A percentile compares a stretch with the other conserved stretches of the same genome.
phyloP scores from a whole-genome alignment of 2,888 invertebrate species.

The Osmoderma eremita region DNA sequence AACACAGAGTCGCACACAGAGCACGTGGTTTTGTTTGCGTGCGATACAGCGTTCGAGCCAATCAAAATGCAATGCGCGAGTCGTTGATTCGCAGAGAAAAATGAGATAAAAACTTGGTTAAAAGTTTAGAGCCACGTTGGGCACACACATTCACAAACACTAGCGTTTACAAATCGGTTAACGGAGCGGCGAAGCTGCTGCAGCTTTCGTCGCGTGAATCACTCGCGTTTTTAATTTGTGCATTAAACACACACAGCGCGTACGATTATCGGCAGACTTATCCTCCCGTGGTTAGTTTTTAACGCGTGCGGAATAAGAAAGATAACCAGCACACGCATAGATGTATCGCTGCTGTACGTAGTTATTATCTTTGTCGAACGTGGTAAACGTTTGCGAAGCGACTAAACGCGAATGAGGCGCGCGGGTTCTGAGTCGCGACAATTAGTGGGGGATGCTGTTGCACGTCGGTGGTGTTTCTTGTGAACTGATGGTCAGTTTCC shows the following conservation, averaged over 20 bases:
- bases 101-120: conserved; percentile 57
- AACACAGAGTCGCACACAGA: conserved; percentile 33
- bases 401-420: conserved; percentile 50
- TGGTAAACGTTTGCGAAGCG: conserved; percentile 45
- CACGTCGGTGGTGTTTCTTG: conserved; percentile 53
- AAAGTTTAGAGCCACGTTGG: conserved; percentile 51
- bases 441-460: conserved; percentile 41
- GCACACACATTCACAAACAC: conserved; percentile 25
- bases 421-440: conserved; percentile 45
- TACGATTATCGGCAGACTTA: conserved; percentile 3
- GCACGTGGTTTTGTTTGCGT: conserved; percentile 56
- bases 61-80: conserved; percentile 49
- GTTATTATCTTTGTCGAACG: conserved; percentile 40
- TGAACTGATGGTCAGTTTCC: conserved; percentile 66
- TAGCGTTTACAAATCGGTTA: conserved; percentile 21
- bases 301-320: conserved; percentile 12
- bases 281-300: conserved; percentile 35
- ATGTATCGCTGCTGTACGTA: conserved; percentile 17
- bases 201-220: conserved; percentile 15
- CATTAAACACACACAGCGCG: conserved; percentile 10
- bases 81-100: conserved; percentile 55
- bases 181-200: conserved; percentile 2
- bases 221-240: conserved; percentile 23
- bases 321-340: conserved; percentile 27
- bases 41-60: conserved; percentile 51